These are phyloP conservation scores for Beris chalybata DNA, from an alignment of 2,888 invertebrate genomes.

Conservation along the genomic window DNA sequence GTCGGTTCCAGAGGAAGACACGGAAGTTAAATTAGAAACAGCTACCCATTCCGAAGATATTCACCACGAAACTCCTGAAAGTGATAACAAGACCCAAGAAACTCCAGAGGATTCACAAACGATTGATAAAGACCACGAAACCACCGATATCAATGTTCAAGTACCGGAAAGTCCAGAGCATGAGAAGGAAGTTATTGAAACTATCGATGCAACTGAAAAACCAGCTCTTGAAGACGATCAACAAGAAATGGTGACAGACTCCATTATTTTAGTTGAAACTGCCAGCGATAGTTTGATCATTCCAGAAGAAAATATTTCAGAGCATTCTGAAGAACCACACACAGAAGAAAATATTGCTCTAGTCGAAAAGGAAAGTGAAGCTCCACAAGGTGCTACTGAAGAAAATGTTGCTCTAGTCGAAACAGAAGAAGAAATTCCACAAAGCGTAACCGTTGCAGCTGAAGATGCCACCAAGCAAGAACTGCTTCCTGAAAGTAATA, in stretches of 20 bases:
- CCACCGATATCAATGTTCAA: neutral
- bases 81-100: conserved; percentile 17
- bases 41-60: neutral
- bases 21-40: neutral
- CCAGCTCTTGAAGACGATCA: neutral
- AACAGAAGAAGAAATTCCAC: conserved; percentile 1
- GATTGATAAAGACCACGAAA: conserved; percentile 16
- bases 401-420: neutral
- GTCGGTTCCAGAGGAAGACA: neutral
- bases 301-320: conserved; percentile 31
- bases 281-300: conserved; percentile 21
- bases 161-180: neutral
- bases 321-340: conserved; percentile 12
- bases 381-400: conserved; percentile 6
- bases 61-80: conserved; percentile 1
- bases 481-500: neutral
- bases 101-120: conserved; percentile 34
- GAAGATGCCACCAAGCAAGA: neutral
- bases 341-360: conserved; percentile 23
- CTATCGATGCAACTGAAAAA: neutral
- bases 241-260: neutral
- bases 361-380: conserved; percentile 17
- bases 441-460: neutral
- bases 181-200: neutral
- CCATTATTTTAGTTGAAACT: conserved; percentile 10